A percentile compares a stretch with the other conserved stretches of the same genome.
Evolutionary conservation across 2,888 invertebrate species (phyloP).

Genomic region (Nomada fabriciana): DNA sequence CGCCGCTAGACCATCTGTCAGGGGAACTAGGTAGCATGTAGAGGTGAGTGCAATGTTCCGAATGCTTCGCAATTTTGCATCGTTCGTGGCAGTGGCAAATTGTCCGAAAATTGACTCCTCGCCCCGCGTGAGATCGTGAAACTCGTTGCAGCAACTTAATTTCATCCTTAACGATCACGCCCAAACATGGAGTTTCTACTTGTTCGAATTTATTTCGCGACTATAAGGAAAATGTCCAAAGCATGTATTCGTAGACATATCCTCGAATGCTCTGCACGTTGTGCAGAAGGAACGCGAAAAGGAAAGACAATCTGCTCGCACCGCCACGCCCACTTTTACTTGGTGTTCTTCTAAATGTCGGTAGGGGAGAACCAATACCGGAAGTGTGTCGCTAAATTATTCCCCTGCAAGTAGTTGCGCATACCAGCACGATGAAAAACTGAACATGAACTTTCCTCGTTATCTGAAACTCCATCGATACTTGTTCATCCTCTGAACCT

Average conservation of each 20-base stretch:
- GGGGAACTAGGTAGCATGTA: constrained; percentile 44
- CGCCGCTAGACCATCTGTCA: constrained; percentile 46
- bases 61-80: constrained; percentile 25
- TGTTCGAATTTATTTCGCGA: constrained; percentile 6
- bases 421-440: constrained; percentile 11
- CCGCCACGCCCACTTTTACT: constrained; percentile 80
- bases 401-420: constrained; percentile 40
- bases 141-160: background rate
- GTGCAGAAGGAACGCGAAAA: constrained; percentile 21
- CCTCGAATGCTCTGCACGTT: constrained; percentile 1
- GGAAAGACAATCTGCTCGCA: constrained; percentile 70
- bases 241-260: constrained; percentile 29
- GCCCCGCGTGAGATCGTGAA: background rate
- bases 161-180: constrained; percentile 74
- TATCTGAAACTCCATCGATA: background rate
- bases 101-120: too few species aligned
- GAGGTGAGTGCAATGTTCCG: constrained; percentile 39
- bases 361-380: constrained; percentile 58
- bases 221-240: too few species aligned
- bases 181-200: constrained; percentile 71
- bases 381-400: constrained; percentile 45
- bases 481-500: background rate
- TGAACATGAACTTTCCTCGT: background rate
- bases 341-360: constrained; percentile 78
- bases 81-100: background rate